Conservation (phyloP, 64 coral and sea anemone genomes). For the Dendronephthya gigantea region DNA sequence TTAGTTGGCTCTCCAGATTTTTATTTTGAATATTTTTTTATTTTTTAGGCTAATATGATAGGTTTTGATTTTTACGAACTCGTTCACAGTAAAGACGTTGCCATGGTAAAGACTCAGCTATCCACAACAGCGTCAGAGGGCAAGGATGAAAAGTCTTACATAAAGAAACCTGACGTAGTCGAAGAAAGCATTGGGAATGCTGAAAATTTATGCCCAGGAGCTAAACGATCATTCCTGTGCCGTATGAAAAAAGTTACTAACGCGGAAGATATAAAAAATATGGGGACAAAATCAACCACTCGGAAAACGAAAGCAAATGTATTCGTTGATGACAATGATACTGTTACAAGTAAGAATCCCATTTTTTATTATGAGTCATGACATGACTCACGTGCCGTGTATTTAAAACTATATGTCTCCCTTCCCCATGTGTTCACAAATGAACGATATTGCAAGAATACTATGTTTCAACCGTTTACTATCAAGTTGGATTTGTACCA, state of each 20-base stretch:
- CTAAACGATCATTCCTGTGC: slow-evolving; percentile 74
- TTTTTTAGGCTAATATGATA: slow-evolving; percentile 60
- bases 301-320: neutral
- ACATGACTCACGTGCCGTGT: neutral
- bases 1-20: no score
- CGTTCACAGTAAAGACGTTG: slow-evolving; percentile 67
- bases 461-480: no score
- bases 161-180: neutral
- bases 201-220: slow-evolving; percentile 55
- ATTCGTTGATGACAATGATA: neutral
- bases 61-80: slow-evolving; percentile 70
- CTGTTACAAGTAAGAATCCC: neutral
- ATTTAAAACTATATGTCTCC: neutral
- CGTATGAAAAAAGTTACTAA: slow-evolving; percentile 54
- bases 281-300: neutral
- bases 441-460: no score
- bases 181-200: slow-evolving; percentile 33
- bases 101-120: slow-evolving; percentile 67
- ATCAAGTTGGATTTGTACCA: no score
- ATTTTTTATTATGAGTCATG: neutral
- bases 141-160: slow-evolving; percentile 33
- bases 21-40: neutral
- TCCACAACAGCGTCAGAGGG: slow-evolving; percentile 37
- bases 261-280: slow-evolving; percentile 23
- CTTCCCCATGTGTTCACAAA: no score